These are phyloP conservation scores for Brachypodius melanocephalos DNA, from an alignment of 2,113 vertebrate species.

Conservation along the genomic window DNA sequence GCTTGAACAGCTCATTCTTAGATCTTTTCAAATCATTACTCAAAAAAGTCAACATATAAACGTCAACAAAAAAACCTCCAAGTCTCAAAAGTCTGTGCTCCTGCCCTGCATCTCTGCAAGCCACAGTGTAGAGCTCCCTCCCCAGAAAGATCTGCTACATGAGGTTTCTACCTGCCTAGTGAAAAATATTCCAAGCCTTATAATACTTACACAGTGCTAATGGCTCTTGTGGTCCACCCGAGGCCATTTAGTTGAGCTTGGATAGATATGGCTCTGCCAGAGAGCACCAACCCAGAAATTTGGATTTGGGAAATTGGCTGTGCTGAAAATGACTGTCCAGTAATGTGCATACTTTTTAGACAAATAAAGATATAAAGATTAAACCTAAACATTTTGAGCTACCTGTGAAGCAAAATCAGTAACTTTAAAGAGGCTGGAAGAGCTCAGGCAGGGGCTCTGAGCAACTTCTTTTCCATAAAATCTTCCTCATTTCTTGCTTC, in stretches of 20 bases:
- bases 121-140: background rate
- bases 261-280: background rate
- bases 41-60: background rate
- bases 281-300: background rate
- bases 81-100: accelerated
- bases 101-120: background rate
- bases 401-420: background rate
- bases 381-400: background rate
- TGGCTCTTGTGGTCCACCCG: background rate
- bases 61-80: background rate
- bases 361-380: background rate
- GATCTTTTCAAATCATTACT: background rate
- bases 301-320: background rate
- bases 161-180: background rate
- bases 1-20: background rate
- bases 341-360: background rate
- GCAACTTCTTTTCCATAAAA: background rate
- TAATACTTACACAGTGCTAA: background rate
- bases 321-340: background rate
- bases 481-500: background rate
- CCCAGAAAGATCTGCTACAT: background rate
- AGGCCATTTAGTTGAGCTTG: background rate
- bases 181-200: background rate
- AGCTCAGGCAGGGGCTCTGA: background rate
- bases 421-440: background rate